A percentile compares a stretch with the other conserved stretches of the same genome.
Evolutionary conservation across 2,888 invertebrate genomes (phyloP).

Genomic region (Andricus curvator): DNA sequence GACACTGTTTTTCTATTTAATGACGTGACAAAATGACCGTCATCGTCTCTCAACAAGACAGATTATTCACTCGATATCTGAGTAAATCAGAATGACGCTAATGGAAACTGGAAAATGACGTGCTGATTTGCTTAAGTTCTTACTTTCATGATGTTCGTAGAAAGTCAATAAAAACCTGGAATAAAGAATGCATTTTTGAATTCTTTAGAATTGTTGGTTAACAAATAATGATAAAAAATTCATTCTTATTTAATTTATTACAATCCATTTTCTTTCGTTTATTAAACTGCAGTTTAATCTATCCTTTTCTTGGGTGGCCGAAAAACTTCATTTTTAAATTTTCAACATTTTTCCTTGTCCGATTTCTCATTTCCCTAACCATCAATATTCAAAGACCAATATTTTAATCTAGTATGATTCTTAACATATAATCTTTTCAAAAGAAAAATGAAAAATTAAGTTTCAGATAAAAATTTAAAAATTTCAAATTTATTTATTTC

Average conservation of each 20-base stretch:
- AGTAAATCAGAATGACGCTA: neutral
- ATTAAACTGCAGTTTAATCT: no score
- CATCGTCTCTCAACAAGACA: neutral
- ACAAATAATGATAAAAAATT: neutral
- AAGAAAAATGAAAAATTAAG: no score
- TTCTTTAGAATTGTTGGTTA: neutral
- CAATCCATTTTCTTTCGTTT: no score
- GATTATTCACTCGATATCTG: conserved; percentile 20
- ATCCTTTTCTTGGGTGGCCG: no score
- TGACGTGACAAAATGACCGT: neutral
- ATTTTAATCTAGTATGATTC: no score
- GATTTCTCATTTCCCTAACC: no score
- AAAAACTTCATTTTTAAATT: no score
- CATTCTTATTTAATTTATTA: neutral
- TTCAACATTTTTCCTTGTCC: no score
- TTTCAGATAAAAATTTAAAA: no score
- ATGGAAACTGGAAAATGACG: conserved; percentile 13
- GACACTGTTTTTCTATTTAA: neutral
- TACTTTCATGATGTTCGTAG: neutral
- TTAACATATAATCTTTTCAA: no score
- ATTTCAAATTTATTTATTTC: no score
- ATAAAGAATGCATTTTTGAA: neutral
- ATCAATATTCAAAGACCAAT: no score
- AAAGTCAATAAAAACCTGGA: neutral
- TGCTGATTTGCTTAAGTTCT: neutral